These are phyloP conservation scores for Papilio protenor DNA, from an alignment of 2,888 invertebrate genomes.

Conservation along the genomic window DNA sequence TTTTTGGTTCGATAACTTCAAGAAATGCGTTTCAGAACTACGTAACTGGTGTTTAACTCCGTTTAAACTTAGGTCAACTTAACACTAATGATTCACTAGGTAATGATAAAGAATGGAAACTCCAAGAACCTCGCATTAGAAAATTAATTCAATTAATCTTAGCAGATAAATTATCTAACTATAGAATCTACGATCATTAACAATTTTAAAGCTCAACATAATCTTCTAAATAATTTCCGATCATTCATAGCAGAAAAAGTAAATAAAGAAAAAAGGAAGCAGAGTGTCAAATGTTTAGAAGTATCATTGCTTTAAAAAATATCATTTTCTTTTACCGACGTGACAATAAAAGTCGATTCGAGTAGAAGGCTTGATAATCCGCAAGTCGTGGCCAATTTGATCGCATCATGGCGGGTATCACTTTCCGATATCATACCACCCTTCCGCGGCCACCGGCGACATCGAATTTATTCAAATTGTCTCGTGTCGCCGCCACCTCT, in stretches of 20 bases:
- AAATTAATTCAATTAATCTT: too few species aligned
- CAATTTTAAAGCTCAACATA: neutral
- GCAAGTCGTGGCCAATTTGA: slow-evolving; percentile 70
- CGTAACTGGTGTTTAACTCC: too few species aligned
- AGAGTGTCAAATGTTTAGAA: neutral
- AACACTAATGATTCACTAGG: too few species aligned
- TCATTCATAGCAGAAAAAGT: neutral
- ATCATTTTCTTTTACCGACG: neutral
- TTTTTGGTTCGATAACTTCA: too few species aligned
- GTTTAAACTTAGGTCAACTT: too few species aligned
- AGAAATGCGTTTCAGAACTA: too few species aligned
- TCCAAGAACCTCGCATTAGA: too few species aligned
- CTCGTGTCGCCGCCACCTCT: slow-evolving; percentile 70
- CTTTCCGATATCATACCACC: slow-evolving; percentile 71
- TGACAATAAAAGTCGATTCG: slow-evolving; percentile 51
- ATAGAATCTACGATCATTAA: too few species aligned
- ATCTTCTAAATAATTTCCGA: neutral
- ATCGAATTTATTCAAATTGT: slow-evolving; percentile 84
- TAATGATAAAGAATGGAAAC: too few species aligned
- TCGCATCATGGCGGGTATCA: slow-evolving; percentile 71
- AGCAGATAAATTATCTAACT: too few species aligned
- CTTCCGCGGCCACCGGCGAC: slow-evolving; percentile 62
- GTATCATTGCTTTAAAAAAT: neutral
- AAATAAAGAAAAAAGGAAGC: neutral
- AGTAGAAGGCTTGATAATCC: slow-evolving; percentile 63